A percentile compares a stretch with the other conserved stretches of the same genome.
Evolutionary conservation across 64 coral and sea anemone genomes (phyloP).

Genomic region (Acropora yongei): DNA sequence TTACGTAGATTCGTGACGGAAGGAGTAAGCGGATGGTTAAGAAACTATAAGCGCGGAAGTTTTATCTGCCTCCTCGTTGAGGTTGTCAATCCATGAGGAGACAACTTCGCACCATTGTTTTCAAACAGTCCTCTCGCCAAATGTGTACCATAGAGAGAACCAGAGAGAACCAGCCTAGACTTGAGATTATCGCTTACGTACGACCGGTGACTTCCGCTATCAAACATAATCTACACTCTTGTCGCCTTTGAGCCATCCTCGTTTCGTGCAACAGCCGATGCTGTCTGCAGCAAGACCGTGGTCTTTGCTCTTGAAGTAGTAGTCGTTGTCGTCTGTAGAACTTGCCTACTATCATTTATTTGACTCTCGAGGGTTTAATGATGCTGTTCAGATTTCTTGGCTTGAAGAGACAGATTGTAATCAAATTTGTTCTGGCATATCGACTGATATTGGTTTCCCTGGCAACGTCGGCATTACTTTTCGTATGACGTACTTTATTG

Average conservation of each 20-base stretch:
- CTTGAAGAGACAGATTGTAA: background rate
- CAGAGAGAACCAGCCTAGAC: slow-evolving; percentile 18
- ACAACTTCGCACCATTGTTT: slow-evolving; percentile 9
- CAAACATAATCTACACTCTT: slow-evolving; percentile 51
- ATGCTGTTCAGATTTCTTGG: too few species aligned
- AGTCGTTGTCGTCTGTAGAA: too few species aligned
- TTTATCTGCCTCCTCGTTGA: background rate
- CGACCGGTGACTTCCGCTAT: slow-evolving; percentile 58
- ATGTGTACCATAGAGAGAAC: slow-evolving; percentile 42
- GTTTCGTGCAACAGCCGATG: slow-evolving; percentile 28
- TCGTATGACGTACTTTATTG: background rate
- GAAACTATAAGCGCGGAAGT: too few species aligned
- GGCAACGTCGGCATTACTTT: background rate
- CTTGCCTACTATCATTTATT: too few species aligned
- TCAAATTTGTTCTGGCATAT: background rate
- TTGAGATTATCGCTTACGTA: slow-evolving; percentile 61
- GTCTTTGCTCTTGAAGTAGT: too few species aligned
- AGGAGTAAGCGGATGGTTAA: background rate
- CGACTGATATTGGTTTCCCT: background rate
- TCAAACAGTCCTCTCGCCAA: slow-evolving; percentile 10
- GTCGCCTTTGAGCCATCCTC: slow-evolving; percentile 45
- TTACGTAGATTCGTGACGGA: background rate
- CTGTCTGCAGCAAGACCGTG: slow-evolving; percentile 2
- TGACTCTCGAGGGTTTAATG: too few species aligned
- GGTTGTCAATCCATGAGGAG: background rate